Conservation (phyloP, 2,888 invertebrate species). For the Agonopterix arenella region DNA sequence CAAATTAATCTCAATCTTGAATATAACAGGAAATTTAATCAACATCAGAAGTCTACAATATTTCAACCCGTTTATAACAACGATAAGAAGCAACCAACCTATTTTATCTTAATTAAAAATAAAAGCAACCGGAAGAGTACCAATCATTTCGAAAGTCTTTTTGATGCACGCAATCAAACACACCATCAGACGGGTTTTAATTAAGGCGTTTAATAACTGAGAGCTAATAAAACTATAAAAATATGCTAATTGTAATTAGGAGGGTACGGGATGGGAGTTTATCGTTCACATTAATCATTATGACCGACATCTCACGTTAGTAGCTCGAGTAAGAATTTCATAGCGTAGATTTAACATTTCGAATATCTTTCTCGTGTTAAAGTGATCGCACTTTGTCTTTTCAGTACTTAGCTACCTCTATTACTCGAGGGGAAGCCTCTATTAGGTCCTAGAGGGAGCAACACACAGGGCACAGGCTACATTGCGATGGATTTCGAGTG, state of each 20-base stretch:
- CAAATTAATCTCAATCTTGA: no score
- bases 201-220: conserved; percentile 22
- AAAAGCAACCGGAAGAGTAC: conserved; percentile 12
- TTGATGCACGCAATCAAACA: conserved; percentile 26
- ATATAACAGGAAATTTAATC: no score
- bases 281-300: conserved; percentile 14
- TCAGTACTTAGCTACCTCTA: no score
- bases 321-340: no score
- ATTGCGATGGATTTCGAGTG: no score
- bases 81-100: conserved; percentile 1
- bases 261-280: conserved; percentile 4
- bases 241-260: conserved; percentile 31
- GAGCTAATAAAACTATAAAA: conserved; percentile 7
- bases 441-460: no score
- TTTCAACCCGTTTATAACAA: not conserved
- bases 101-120: conserved; percentile 14
- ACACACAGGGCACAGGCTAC: no score
- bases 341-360: no score
- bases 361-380: no score
- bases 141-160: conserved; percentile 10
- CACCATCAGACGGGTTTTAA: conserved; percentile 29
- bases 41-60: no score
- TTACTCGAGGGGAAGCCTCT: no score
- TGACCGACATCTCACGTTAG: not conserved
- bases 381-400: no score